These are phyloP conservation scores for Hirundichthys speculiger DNA, from an alignment of 2,113 vertebrate genomes.

Conservation along the genomic window DNA sequence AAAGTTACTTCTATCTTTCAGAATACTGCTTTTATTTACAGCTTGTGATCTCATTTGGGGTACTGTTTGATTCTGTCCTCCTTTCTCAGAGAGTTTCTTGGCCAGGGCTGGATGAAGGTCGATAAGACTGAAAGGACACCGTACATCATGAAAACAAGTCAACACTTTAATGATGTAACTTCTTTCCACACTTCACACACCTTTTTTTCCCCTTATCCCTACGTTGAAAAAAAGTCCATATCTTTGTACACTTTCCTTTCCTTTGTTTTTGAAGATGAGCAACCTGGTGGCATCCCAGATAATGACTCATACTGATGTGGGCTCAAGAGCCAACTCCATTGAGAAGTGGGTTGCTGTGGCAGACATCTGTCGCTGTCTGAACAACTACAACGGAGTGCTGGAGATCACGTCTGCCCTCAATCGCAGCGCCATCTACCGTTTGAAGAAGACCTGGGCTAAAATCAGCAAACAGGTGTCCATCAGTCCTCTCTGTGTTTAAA, in stretches of 20 bases:
- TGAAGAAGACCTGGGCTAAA: conserved; percentile 99
- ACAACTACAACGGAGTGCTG: conserved; percentile 97
- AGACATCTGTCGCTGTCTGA: conserved; percentile 95
- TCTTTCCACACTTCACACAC: neutral
- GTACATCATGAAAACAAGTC: conserved; percentile 97
- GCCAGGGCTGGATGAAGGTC: conserved; percentile 98
- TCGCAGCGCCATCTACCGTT: conserved; percentile 96
- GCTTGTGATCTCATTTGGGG: conserved; percentile 3
- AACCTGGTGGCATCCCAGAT: conserved; percentile 99
- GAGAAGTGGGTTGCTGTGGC: conserved; percentile 99
- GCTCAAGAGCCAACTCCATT: conserved; percentile 91
- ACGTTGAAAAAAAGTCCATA: no score
- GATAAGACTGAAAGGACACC: conserved; percentile 95
- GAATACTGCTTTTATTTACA: no score
- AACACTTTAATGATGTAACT: conserved; percentile 96
- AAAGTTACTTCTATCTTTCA: neutral
- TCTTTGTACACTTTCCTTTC: neutral
- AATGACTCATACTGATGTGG: conserved; percentile 92
- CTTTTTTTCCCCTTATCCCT: no score
- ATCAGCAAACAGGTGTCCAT: conserved; percentile 90
- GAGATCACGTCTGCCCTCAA: conserved; percentile 98
- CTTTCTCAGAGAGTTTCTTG: conserved; percentile 91
- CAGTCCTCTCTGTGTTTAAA: neutral
- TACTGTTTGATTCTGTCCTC: neutral
- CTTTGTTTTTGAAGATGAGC: conserved; percentile 88